phyloP scores from a whole-genome alignment of 2,113 vertebrate species.

The Chloropsis hardwickii region DNA sequence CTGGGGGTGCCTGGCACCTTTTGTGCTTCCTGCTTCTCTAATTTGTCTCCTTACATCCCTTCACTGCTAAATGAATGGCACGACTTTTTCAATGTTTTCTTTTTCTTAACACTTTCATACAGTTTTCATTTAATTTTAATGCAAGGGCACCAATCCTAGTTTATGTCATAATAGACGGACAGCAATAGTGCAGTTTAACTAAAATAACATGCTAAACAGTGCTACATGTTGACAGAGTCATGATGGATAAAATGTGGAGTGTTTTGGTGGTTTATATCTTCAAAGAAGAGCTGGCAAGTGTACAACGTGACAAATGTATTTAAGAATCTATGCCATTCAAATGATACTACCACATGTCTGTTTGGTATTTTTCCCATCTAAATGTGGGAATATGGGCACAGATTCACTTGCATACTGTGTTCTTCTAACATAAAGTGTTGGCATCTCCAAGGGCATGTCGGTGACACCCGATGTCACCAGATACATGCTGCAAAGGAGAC shows the following conservation, averaged over 20 bases:
- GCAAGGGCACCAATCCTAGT: constrained; percentile 47
- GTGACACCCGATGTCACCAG: constrained; percentile 40
- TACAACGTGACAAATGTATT: constrained; percentile 68
- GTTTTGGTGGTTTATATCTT: constrained; percentile 66
- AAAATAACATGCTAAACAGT: constrained; percentile 55
- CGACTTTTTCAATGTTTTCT: not conserved
- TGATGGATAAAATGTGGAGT: constrained; percentile 58
- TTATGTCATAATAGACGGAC: constrained; percentile 55
- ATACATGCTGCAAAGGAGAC: constrained; percentile 39
- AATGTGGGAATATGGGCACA: constrained; percentile 62
- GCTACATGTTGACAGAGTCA: constrained; percentile 44
- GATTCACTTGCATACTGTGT: constrained; percentile 62
- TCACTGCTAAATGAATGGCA: not conserved
- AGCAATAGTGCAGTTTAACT: constrained; percentile 41
- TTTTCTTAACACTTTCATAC: not conserved
- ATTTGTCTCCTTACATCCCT: not conserved
- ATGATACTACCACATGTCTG: constrained; percentile 64
- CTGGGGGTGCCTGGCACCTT: not conserved
- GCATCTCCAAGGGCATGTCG: constrained; percentile 6
- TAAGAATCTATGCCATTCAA: constrained; percentile 68
- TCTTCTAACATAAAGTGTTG: constrained; percentile 62
- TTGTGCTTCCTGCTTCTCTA: not conserved
- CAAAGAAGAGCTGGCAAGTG: constrained; percentile 63
- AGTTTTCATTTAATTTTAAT: constrained; percentile 7
- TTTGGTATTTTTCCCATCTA: constrained; percentile 68